Conservation (phyloP, 2,113 vertebrate species). For the Puma concolor region DNA sequence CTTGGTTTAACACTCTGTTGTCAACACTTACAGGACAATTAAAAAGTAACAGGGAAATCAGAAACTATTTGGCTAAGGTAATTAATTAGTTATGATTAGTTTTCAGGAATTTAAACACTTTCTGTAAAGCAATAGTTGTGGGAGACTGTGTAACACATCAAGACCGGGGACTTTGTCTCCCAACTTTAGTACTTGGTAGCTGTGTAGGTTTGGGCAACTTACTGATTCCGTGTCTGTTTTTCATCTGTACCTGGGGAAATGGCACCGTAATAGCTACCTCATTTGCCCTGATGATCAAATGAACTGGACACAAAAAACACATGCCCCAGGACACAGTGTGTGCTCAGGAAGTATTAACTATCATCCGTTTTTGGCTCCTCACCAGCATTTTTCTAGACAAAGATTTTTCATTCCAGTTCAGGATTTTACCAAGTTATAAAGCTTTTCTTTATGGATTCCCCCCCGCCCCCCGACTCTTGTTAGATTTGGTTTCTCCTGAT, state of each 20-base stretch:
- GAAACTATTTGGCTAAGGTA: background rate
- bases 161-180: background rate
- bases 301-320: background rate
- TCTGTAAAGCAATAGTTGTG: background rate
- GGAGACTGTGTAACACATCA: background rate
- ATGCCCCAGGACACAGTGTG: background rate
- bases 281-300: background rate
- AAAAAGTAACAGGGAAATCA: background rate
- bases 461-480: background rate
- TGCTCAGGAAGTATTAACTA: background rate
- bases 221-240: background rate
- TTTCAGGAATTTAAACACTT: conserved; percentile 28
- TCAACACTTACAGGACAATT: background rate
- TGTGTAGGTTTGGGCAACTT: background rate
- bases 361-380: background rate
- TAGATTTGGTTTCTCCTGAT: conserved; percentile 6
- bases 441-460: background rate
- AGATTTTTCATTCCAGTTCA: conserved; percentile 11
- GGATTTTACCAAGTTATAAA: background rate
- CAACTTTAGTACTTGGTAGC: background rate
- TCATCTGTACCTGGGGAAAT: background rate
- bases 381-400: conserved; percentile 31
- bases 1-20: background rate
- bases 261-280: background rate
- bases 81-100: background rate